Conservation (phyloP, 1,140 invertebrate genomes). For the Heterodera carotae region DNA sequence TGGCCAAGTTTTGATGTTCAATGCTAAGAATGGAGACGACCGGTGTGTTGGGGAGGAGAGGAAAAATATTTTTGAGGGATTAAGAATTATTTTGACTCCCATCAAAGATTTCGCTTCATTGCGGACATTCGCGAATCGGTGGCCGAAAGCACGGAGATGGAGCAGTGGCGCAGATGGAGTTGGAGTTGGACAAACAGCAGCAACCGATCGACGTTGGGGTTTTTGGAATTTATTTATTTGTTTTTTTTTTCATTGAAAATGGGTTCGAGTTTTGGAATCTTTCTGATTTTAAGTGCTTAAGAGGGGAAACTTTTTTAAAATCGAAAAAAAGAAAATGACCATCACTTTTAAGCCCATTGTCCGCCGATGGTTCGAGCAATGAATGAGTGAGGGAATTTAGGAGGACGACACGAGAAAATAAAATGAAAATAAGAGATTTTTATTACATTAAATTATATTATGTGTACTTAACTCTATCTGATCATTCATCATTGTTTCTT, state of each 20-base stretch:
- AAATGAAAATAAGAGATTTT: too few species aligned
- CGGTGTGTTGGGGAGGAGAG: conserved; percentile 40
- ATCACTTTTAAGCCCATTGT: too few species aligned
- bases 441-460: conserved; percentile 4
- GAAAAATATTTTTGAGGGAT: too few species aligned
- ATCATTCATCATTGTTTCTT: too few species aligned
- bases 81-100: background rate
- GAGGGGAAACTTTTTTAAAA: too few species aligned
- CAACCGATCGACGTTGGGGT: background rate
- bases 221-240: background rate
- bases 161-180: conserved; percentile 54
- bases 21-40: conserved; percentile 63
- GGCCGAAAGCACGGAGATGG: conserved; percentile 62
- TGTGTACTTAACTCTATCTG: conserved; percentile 2
- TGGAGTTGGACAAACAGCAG: conserved; percentile 60
- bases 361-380: too few species aligned
- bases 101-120: conserved; percentile 54
- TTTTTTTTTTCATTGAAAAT: too few species aligned
- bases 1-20: conserved; percentile 50
- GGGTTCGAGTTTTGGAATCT: too few species aligned
- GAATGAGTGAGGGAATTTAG: too few species aligned
- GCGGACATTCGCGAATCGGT: conserved; percentile 60
- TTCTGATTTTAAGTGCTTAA: too few species aligned
- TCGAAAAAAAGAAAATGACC: too few species aligned
- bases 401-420: too few species aligned